Conservation (phyloP, 2,888 invertebrate species). For the Troilus luridus region DNA sequence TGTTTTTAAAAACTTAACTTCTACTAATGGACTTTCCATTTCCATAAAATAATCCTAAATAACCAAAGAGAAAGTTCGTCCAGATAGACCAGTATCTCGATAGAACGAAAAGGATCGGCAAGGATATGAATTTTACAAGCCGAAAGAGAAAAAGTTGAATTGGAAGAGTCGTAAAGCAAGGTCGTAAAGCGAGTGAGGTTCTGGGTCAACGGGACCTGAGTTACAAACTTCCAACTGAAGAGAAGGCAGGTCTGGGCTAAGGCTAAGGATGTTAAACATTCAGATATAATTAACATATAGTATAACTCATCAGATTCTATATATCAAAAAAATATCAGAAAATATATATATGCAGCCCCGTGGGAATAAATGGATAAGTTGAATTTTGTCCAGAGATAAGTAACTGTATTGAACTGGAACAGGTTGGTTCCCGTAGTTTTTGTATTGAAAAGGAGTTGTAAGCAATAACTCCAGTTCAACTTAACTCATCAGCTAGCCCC, state of each 20-base stretch:
- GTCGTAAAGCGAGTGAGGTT: slow-evolving; percentile 38
- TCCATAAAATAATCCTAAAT: not conserved
- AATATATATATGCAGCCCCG: too few relatives aligned
- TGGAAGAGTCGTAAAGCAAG: slow-evolving; percentile 3
- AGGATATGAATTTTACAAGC: not conserved
- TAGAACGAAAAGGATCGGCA: not conserved
- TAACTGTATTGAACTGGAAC: too few relatives aligned
- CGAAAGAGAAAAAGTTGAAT: not conserved
- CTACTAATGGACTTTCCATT: not conserved
- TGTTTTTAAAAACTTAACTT: not conserved
- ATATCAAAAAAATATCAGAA: too few relatives aligned
- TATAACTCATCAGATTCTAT: too few relatives aligned
- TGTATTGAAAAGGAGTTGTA: too few relatives aligned
- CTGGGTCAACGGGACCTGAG: slow-evolving; percentile 10
- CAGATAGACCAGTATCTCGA: not conserved
- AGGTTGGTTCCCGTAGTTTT: too few relatives aligned
- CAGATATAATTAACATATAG: too few relatives aligned
- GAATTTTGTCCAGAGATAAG: too few relatives aligned
- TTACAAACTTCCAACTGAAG: not conserved
- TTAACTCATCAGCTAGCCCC: too few relatives aligned
- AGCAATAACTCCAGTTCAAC: too few relatives aligned
- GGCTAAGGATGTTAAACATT: not conserved
- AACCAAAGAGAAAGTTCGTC: not conserved
- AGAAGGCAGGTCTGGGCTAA: not conserved
- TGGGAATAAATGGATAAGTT: too few relatives aligned